Evolutionary conservation across 1,140 invertebrate species (phyloP).

Genomic region (fruit fly (Drosophila melanogaster)): Release_6_plus_ISO1_MT NC_004354.4:16551501-16552000

Average conservation of each 20-base stretch:
- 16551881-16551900: constrained; percentile 24
- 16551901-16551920: constrained; percentile 49
- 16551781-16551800: background rate
- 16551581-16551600: constrained; percentile 32
- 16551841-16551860: background rate
- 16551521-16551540: constrained; percentile 81
- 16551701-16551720: constrained; percentile 18
- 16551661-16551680: constrained; percentile 51
- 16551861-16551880: constrained; percentile 13
- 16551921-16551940: constrained; percentile 64
- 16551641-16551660: constrained; percentile 16
- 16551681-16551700: constrained; percentile 27
- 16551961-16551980: constrained; percentile 31
- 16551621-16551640: constrained; percentile 6
- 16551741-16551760: constrained; percentile 17
- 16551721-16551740: constrained; percentile 34
- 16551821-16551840: background rate
- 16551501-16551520: constrained; percentile 74
- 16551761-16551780: background rate
- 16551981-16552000: constrained; percentile 21
- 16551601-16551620: constrained; percentile 11
- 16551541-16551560: constrained; percentile 77
- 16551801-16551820: background rate
- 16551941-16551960: constrained; percentile 2
- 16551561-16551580: constrained; percentile 60